Base-by-base conservation (phyloP, 2,113 vertebrate species). In the Poeciliopsis prolifica region DNA sequence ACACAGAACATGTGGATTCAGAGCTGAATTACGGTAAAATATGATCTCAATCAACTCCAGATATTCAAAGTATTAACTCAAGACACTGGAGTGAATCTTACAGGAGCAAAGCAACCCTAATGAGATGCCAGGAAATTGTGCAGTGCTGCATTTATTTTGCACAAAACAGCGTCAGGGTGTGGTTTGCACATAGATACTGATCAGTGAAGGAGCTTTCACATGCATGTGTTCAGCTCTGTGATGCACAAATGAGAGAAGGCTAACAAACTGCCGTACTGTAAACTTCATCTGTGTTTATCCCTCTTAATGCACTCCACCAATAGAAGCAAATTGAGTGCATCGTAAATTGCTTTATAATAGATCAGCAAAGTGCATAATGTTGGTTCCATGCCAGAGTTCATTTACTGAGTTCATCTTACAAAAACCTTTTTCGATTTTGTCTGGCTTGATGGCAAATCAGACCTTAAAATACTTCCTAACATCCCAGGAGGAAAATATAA, bases 301-400 rank as follows among this genome's bases (percentile, higher is more conserved):
- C 61, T 74, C 74, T 76, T 61, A 58, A 48, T 80, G 81, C 44
- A 65, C 29, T 80, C 54, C 42, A 30, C 61, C 72, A 17, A 65
- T 44, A 35, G 24, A 75, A 84, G 70, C 79, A 63, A 74, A 89
- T 84, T 80, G 80, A 60, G 30, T 22, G 40, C 15, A 40, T 4
- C 12, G 63, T 68, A 63, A 82, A 84, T 78, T 68, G 68, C 68
- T 80, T 86, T 75, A 84, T 78, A 71, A 74, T 78, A 76, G 72
- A 82, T 82, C 75, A 54, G 77, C 66, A 60, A 75, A 78, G 75
- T 77, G 79, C 79, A 74, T 69, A 48, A 84, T 77, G 69, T 77
- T 84, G 64, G 61, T 72, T 68, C 29, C 28, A 54, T 68, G 84
- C 74, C 78, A 72, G 79, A 83, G 74, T 60, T 54, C 42, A 61